phyloP scores from a whole-genome alignment of 2,797 vertebrate genomes.

The Spatula clypeata region DNA sequence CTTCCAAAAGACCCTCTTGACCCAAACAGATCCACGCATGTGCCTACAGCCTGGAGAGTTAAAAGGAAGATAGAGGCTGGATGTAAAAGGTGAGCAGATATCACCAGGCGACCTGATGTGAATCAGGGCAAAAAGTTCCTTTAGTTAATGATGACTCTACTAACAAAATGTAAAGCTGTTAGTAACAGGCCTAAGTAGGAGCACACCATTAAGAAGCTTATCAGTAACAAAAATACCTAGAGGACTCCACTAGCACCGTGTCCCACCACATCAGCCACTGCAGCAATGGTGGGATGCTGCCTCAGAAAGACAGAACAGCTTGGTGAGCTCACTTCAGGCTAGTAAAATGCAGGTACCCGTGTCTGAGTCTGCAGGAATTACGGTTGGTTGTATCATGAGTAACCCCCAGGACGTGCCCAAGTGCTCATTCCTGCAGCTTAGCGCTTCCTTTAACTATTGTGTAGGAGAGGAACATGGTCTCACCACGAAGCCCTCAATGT shows the following conservation, averaged over 20 bases:
- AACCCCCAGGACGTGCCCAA: not conserved
- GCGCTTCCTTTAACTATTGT: not conserved
- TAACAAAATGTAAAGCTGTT: not conserved
- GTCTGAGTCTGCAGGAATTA: not conserved
- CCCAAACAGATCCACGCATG: fast-evolving
- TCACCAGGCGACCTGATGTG: not conserved
- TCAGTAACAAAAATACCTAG: not conserved
- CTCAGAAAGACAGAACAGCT: not conserved
- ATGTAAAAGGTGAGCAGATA: not conserved
- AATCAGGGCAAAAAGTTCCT: fast-evolving
- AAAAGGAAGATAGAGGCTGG: not conserved
- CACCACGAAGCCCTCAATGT: not conserved
- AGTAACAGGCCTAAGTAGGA: not conserved
- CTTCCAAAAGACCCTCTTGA: not conserved
- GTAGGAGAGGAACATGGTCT: not conserved
- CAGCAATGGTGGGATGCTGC: not conserved
- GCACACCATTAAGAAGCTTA: not conserved
- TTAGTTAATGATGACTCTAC: not conserved
- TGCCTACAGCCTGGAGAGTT: fast-evolving
- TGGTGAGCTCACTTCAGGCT: not conserved
- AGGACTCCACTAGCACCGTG: not conserved
- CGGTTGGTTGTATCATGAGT: not conserved
- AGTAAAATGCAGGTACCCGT: not conserved
- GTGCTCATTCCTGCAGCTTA: not conserved
- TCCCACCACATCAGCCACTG: not conserved